Conservation (phyloP, 2,797 vertebrate genomes). For the Sitta carolinensis region DNA sequence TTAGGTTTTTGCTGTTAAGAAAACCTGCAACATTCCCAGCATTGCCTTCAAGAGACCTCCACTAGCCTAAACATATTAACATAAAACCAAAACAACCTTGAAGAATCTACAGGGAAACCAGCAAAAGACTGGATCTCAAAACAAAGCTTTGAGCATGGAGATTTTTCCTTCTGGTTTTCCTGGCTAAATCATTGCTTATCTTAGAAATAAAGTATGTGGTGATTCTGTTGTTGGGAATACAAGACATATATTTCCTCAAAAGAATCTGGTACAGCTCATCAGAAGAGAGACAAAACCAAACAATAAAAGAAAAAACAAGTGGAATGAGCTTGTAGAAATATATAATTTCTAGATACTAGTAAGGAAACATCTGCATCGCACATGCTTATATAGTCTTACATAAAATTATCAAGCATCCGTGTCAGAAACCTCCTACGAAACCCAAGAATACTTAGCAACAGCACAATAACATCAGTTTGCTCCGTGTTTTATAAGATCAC, state of each 20-base stretch:
- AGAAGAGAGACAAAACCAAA: background rate
- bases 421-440: background rate
- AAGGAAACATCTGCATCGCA: background rate
- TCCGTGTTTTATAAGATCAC: background rate
- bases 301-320: background rate
- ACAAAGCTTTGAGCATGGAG: background rate
- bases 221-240: background rate
- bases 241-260: background rate
- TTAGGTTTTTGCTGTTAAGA: background rate
- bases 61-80: background rate
- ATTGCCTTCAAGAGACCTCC: background rate
- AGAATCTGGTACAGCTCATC: background rate
- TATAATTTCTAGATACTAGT: background rate
- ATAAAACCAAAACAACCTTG: background rate
- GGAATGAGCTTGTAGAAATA: background rate
- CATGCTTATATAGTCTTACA: background rate
- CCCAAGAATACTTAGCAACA: background rate
- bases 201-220: rapidly evolving
- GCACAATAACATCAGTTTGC: background rate
- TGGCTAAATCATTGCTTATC: background rate
- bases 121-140: background rate
- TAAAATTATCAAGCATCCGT: background rate
- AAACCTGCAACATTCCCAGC: background rate
- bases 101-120: background rate
- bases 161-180: background rate